These are phyloP conservation scores for Lasioglossum lativentre DNA, from an alignment of 2,888 invertebrate species.

Conservation along the genomic window DNA sequence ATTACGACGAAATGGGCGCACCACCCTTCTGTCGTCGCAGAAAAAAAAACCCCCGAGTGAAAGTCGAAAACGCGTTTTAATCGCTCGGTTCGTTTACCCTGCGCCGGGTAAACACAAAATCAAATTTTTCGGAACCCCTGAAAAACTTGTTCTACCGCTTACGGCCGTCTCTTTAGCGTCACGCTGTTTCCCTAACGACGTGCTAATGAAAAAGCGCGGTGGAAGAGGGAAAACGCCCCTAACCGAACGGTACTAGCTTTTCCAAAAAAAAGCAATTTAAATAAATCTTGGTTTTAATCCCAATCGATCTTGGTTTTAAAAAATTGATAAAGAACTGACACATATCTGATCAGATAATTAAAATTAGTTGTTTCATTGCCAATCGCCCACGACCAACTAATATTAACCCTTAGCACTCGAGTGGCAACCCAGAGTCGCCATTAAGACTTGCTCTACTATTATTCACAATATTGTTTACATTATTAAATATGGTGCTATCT, in stretches of 20 bases:
- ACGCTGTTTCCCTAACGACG: not conserved
- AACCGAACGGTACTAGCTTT: not conserved
- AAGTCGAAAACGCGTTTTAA: slow-evolving; percentile 33
- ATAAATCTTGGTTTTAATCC: no score
- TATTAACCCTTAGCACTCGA: no score
- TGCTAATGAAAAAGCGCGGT: not conserved
- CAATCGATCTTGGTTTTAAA: no score
- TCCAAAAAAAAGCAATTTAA: not conserved
- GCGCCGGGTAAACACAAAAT: not conserved
- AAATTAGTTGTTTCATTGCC: no score
- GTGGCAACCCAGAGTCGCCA: no score
- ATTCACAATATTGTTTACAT: no score
- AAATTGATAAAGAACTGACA: no score
- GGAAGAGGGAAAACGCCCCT: not conserved
- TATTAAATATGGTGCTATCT: no score
- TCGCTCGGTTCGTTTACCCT: slow-evolving; percentile 20
- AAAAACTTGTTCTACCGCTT: not conserved
- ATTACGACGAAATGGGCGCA: slow-evolving; percentile 51
- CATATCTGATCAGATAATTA: no score
- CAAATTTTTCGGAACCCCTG: not conserved
- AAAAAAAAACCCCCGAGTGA: not conserved
- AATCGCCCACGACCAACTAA: no score
- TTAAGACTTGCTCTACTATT: no score
- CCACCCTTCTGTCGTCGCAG: slow-evolving; percentile 15
- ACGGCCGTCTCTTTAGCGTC: not conserved